Evolutionary conservation across 2,888 invertebrate genomes (phyloP).

Genomic region (Drosophila infuscata): DNA sequence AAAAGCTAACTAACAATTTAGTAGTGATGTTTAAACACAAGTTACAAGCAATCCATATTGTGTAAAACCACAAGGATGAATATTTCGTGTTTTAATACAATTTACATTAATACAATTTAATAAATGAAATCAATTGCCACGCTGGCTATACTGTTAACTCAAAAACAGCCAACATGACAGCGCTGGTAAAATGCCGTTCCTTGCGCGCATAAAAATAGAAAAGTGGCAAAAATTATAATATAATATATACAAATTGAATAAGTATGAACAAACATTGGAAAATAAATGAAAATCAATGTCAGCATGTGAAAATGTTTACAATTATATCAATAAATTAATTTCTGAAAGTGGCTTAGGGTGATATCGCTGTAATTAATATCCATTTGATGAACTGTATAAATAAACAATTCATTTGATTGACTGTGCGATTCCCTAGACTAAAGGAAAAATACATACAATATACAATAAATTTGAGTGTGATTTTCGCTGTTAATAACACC

Average conservation of each 20-base stretch:
- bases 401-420: slow-evolving; percentile 1
- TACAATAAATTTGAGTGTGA: background rate
- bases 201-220: slow-evolving; percentile 53
- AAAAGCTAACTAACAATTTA: slow-evolving; percentile 4
- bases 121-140: slow-evolving; percentile 4
- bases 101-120: background rate
- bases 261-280: slow-evolving; percentile 24
- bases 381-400: slow-evolving; percentile 27
- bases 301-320: slow-evolving; percentile 27
- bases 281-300: slow-evolving; percentile 46
- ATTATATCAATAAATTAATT: slow-evolving; percentile 14
- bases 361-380: slow-evolving; percentile 32
- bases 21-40: slow-evolving; percentile 3
- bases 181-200: slow-evolving; percentile 21
- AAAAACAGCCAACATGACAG: slow-evolving; percentile 23
- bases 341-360: slow-evolving; percentile 13
- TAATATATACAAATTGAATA: background rate
- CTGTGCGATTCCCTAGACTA: slow-evolving; percentile 21
- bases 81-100: background rate
- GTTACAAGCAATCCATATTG: background rate
- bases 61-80: background rate
- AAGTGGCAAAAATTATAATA: slow-evolving; percentile 44
- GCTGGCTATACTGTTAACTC: slow-evolving; percentile 4
- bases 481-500: background rate
- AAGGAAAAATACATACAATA: too few species aligned